Conservation (phyloP, 1,140 invertebrate species). For the Drosophila elegans region DNA sequence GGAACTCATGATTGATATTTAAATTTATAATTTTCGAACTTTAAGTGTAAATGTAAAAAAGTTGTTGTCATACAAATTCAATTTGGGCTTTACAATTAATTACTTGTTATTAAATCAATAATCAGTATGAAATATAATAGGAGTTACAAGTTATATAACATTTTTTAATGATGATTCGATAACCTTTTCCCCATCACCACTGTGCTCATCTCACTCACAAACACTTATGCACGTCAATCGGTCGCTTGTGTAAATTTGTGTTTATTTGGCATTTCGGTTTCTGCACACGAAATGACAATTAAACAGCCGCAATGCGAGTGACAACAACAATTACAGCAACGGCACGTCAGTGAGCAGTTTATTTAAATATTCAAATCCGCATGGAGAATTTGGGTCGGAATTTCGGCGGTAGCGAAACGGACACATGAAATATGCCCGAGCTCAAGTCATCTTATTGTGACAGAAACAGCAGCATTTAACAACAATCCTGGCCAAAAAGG, state of each 20-base stretch:
- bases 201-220: conserved; percentile 12
- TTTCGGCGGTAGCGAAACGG: conserved; percentile 4
- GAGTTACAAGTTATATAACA: no score
- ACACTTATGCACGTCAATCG: conserved; percentile 32
- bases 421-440: conserved; percentile 21
- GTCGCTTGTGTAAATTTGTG: conserved; percentile 33
- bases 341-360: conserved; percentile 27
- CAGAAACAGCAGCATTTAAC: conserved; percentile 22
- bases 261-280: conserved; percentile 56
- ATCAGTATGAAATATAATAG: no score
- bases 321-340: conserved; percentile 18
- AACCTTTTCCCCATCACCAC: conserved; percentile 4
- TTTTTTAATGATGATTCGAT: not conserved
- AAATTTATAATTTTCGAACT: no score
- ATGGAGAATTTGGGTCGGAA: conserved; percentile 5
- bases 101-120: no score
- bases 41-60: no score
- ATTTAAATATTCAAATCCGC: conserved; percentile 63
- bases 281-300: conserved; percentile 70
- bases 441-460: conserved; percentile 25
- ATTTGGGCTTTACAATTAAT: no score
- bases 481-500: not conserved
- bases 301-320: conserved; percentile 55
- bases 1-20: no score
- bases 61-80: no score